Evolutionary conservation across 2,797 vertebrate species (phyloP), one percentile per base, ranked within the genome.

Genomic region (Threskiornis aethiopicus): DNA sequence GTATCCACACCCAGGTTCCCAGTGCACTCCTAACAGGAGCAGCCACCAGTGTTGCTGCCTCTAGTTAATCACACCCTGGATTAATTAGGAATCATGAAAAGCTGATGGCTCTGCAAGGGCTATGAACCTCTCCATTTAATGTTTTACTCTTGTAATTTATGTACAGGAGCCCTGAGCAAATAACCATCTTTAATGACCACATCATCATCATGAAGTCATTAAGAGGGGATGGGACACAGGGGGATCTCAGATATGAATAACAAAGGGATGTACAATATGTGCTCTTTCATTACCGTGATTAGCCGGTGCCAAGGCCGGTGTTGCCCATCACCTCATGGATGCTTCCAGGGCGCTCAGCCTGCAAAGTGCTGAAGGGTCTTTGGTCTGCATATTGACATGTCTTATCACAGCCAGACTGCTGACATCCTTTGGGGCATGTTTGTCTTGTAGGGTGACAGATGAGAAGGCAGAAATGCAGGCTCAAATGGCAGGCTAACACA

Each of bases 111-210:
- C 72, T 71, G 33, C 18, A 14, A 88, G 76, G 66, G 37, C 91
- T 92, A 82, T 54, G 71, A 94, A 76, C 35, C 31, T 57, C 81
- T 84, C 71, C 16, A 3, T 29, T 87, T 75, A 76, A 93, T 28
- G 84, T 54, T 91, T 78, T n/a, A 16, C 16, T 92, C 57, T 65
- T 7, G 29, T 78, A 88, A 89, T 49, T 94, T 78, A 89, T 39
- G 84, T 76, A 12, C 49, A n/a, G 59, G 52, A 80, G 64, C 47
- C 55, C 70, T 22, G 84, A 93, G 93, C 21, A 1, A 93, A 93
- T 93, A 58, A 11, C 94, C 49, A 12, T 65, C 84, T 69, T 84
- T 96, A 93, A 96, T 71, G 86, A 65, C 28, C 82, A 42, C 81
- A 92, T 87, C 80, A 72, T 67, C 67, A 86, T 75, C 65, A 89